phyloP scores from a whole-genome alignment of 53 echinoderm and acorn worm genomes.

The Echinarachnius parma region DNA sequence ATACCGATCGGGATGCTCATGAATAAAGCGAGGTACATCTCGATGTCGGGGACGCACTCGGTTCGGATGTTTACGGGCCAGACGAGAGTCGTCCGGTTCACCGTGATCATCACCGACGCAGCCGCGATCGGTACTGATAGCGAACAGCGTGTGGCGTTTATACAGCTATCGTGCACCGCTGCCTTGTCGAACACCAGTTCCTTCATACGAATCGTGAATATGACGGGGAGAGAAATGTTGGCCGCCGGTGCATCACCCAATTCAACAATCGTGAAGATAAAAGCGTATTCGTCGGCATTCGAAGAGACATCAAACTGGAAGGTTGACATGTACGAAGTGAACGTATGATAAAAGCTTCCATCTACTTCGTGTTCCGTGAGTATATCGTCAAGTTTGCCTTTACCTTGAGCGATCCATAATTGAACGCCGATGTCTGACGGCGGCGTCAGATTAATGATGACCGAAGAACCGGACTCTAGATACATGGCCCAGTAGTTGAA shows the following conservation, averaged over 20 bases:
- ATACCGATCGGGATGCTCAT: slow-evolving; percentile 41
- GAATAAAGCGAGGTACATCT: slow-evolving; percentile 66
- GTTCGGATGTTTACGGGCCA: slow-evolving; percentile 45
- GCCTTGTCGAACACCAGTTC: slow-evolving; percentile 8
- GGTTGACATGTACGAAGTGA: too few relatives aligned
- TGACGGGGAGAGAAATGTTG: background rate
- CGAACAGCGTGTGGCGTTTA: slow-evolving; percentile 18
- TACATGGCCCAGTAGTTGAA: slow-evolving; percentile 33
- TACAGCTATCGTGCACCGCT: slow-evolving; percentile 29
- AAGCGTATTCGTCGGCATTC: slow-evolving; percentile 2
- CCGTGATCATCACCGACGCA: slow-evolving; percentile 41
- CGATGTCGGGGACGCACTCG: slow-evolving; percentile 44
- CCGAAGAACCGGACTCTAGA: slow-evolving; percentile 11
- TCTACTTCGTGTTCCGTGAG: background rate
- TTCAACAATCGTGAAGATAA: background rate
- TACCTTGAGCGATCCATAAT: background rate
- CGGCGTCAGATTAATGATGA: background rate
- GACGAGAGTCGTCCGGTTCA: slow-evolving; percentile 8
- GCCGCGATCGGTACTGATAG: slow-evolving; percentile 46
- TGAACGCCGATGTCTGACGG: background rate
- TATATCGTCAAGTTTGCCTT: background rate
- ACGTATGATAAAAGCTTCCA: background rate
- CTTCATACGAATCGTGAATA: slow-evolving; percentile 4
- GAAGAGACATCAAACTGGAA: background rate
- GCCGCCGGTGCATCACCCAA: background rate